Evolutionary conservation across 2,888 invertebrate genomes (phyloP).

Genomic region (Eristalis pertinax): DNA sequence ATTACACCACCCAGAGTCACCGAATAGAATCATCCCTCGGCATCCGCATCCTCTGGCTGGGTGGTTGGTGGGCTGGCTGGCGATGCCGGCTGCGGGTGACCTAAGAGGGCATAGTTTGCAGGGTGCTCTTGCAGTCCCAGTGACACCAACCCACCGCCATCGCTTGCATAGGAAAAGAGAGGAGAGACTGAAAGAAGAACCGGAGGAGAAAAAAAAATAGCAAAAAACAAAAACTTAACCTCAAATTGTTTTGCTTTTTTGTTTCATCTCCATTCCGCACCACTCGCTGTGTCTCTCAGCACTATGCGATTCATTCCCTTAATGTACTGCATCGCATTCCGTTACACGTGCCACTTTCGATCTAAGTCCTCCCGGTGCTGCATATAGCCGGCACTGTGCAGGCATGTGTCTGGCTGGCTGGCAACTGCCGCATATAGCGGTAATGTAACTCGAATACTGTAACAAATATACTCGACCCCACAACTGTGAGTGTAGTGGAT

Average conservation of each 20-base stretch:
- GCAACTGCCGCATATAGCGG: conserved; percentile 55
- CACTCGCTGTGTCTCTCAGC: conserved; percentile 4
- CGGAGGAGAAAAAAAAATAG: conserved; percentile 24
- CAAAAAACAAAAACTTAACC: conserved; percentile 32
- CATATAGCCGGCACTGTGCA: background rate
- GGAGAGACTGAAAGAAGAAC: background rate
- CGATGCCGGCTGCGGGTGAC: conserved; percentile 44
- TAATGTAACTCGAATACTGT: conserved; percentile 27
- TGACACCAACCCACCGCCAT: conserved; percentile 37
- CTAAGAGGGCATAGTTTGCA: conserved; percentile 47
- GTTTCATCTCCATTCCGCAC: background rate
- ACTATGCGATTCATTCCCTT: conserved; percentile 65
- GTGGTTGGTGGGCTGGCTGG: background rate
- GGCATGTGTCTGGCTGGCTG: conserved; percentile 63
- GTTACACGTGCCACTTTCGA: conserved; percentile 69
- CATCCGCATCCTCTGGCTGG: background rate
- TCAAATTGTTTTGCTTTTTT: conserved; percentile 20
- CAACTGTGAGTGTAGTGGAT: conserved; percentile 17
- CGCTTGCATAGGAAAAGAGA: conserved; percentile 15
- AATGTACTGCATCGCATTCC: conserved; percentile 70
- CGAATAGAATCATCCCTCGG: background rate
- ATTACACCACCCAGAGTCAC: conserved; percentile 55
- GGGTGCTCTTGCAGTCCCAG: conserved; percentile 15
- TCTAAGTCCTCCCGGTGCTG: background rate
- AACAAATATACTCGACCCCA: no score